These are phyloP conservation scores for Coenonympha glycerion DNA, from an alignment of 2,888 invertebrate species.

Conservation along the genomic window DNA sequence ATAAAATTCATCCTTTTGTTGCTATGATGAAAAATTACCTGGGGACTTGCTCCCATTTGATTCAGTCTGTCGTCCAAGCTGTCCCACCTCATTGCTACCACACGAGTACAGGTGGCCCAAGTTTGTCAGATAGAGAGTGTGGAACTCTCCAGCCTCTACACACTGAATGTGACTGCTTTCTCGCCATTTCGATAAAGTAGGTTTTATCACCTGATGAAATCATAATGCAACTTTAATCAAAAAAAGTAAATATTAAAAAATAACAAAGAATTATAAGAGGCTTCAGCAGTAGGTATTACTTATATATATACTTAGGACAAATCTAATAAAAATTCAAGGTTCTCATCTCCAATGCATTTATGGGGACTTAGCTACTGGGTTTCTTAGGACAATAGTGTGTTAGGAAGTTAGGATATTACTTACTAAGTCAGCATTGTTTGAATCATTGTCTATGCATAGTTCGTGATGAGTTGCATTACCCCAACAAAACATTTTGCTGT, in stretches of 20 bases:
- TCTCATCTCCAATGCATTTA: neutral
- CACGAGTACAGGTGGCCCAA: slow-evolving; percentile 91
- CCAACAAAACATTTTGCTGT: slow-evolving; percentile 69
- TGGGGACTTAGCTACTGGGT: neutral
- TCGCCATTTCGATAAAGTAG: slow-evolving; percentile 78
- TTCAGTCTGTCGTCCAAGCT: slow-evolving; percentile 82
- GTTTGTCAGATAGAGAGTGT: slow-evolving; percentile 85
- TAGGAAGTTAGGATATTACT: slow-evolving; percentile 19
- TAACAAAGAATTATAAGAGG: neutral
- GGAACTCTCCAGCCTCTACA: slow-evolving; percentile 86
- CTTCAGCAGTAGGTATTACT: neutral
- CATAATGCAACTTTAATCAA: neutral
- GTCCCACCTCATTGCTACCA: slow-evolving; percentile 94
- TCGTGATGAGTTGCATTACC: slow-evolving; percentile 71
- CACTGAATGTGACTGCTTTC: slow-evolving; percentile 71
- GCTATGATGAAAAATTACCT: too few relatives aligned
- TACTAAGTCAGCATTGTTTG: slow-evolving; percentile 59
- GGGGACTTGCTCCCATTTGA: slow-evolving; percentile 49
- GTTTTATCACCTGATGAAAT: slow-evolving; percentile 52
- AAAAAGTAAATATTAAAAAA: neutral
- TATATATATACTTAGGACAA: neutral
- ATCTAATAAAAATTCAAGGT: neutral
- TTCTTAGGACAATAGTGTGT: neutral
- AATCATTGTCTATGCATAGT: slow-evolving; percentile 55
- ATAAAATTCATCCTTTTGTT: too few relatives aligned